Conservation (phyloP, 2,888 invertebrate genomes). For the Dexiosoma caninum region DNA sequence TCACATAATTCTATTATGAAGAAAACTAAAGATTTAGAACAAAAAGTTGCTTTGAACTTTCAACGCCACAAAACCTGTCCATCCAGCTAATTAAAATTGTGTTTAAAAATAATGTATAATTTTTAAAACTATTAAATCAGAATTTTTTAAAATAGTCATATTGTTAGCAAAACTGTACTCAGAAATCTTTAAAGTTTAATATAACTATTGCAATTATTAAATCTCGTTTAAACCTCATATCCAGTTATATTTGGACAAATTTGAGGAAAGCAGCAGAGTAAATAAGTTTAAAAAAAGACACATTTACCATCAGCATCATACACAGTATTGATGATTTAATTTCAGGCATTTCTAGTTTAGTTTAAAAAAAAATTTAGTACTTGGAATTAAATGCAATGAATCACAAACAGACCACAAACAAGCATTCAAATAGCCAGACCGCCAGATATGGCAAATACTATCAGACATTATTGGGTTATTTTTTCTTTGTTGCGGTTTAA, state of each 20-base stretch:
- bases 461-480: neutral
- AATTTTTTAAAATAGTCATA: neutral
- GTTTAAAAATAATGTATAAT: too few species aligned
- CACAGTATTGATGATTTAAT: conserved; percentile 34
- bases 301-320: conserved; percentile 2
- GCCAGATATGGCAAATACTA: neutral
- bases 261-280: too few species aligned
- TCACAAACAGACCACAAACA: conserved; percentile 35
- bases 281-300: neutral
- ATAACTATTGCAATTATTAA: neutral
- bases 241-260: too few species aligned
- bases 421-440: neutral
- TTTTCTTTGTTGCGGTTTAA: conserved; percentile 12
- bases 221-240: conserved; percentile 25
- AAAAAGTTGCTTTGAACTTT: neutral
- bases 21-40: neutral
- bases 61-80: neutral
- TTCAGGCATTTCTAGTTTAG: conserved; percentile 27
- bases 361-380: neutral
- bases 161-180: neutral
- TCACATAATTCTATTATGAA: neutral
- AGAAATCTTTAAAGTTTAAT: neutral
- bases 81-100: neutral
- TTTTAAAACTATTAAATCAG: neutral
- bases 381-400: neutral